Conservation (phyloP, 2,888 invertebrate genomes). For the Lacanobia oleracea region DNA sequence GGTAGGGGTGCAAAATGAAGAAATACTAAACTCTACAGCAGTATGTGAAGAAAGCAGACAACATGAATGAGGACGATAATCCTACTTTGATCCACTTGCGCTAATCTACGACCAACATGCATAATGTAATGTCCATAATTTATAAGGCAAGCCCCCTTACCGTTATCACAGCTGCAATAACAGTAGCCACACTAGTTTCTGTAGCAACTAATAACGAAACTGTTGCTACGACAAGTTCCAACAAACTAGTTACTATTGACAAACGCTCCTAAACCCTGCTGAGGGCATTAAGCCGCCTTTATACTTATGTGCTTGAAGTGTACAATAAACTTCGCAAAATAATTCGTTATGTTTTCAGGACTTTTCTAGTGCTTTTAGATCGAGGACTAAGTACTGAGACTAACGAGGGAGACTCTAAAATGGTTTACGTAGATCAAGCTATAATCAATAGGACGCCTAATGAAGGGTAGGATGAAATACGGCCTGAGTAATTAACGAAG, state of each 20-base stretch:
- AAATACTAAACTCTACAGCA: neutral
- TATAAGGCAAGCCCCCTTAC: neutral
- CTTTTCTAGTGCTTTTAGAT: slow-evolving; percentile 34
- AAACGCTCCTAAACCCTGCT: neutral
- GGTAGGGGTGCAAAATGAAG: neutral
- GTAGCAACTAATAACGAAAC: slow-evolving; percentile 17
- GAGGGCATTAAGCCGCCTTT: too few species aligned
- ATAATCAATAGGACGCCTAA: slow-evolving; percentile 46
- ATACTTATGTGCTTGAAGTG: too few species aligned
- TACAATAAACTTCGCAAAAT: neutral
- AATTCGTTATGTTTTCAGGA: neutral
- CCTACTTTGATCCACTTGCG: neutral
- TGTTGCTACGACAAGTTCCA: slow-evolving; percentile 17
- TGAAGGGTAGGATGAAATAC: slow-evolving; percentile 44
- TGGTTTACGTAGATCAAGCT: slow-evolving; percentile 48
- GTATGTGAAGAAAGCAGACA: neutral
- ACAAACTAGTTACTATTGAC: slow-evolving; percentile 26
- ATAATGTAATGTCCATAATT: slow-evolving; percentile 3
- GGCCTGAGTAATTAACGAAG: slow-evolving; percentile 38
- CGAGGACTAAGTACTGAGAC: slow-evolving; percentile 40
- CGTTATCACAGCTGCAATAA: slow-evolving; percentile 22
- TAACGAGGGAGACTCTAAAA: slow-evolving; percentile 58
- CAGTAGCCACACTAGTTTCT: slow-evolving; percentile 36
- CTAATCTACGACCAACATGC: neutral
- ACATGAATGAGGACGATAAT: neutral